Evolutionary conservation across 1,140 invertebrate species (phyloP), one percentile per base, ranked within the genome.

Genomic region (Ooceraea biroi): DNA sequence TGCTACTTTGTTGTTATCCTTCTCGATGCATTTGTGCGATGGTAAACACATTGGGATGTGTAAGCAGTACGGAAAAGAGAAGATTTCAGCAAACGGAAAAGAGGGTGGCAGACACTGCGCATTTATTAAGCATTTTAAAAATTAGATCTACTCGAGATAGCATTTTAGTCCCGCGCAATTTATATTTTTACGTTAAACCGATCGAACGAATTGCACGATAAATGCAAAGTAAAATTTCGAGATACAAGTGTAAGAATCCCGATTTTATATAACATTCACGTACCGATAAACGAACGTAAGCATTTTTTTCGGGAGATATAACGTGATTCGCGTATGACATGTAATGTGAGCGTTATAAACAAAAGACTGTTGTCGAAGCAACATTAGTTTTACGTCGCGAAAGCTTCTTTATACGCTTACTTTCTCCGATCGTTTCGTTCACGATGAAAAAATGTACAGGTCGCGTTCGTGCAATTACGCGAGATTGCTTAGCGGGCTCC

Each of bases 91-190:
- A 85, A 84, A 83, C 88, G 72, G 63, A 60, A 41, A 57, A 89
- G 89, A 88, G 90, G 92, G 92, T 92, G 91, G 91, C 90, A 92
- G 90, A 89, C 71, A 86, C 76, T 89, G 92, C 90, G 92, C 91
- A 91, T 87, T 91, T 92, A 88, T 63, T 82, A 88, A 86, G 83
- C 74, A 91, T 89, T 90, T 63, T 41, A 88, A 85, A 84, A 63
- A 65, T 61, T 88, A 88, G 77, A 80, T 88, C 83, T 88, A 82
- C 76, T 63, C 25, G 48, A 50, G 36, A 55, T 46, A 83, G 63
- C 66, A 58, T 69, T 78, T 78, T 80, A 80, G 76, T 8, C 36
- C 52, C 65, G 65, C 76, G 76, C 65, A 50, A 80, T 80, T 80
- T 80, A 87, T 80, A 87, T 61, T 82, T 87, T 87, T 87, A 82